These are phyloP conservation scores for Prolemur simus DNA, from an alignment of 2,113 vertebrate species.

Conservation along the genomic window DNA sequence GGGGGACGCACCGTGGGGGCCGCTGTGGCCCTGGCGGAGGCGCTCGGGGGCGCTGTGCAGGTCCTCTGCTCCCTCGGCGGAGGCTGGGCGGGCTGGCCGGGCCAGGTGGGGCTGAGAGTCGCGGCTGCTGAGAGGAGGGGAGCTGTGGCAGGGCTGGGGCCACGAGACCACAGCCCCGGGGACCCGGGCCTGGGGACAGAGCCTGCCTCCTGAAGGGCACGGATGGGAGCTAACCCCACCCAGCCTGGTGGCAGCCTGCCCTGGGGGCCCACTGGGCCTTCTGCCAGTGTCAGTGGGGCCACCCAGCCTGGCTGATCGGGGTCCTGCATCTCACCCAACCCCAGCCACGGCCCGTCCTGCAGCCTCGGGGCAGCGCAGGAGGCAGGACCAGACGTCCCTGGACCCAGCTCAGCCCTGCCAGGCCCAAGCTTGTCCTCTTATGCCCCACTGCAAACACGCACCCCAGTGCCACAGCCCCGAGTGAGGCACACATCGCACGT, in stretches of 20 bases:
- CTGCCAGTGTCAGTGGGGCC: not conserved
- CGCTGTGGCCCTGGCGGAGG: slow-evolving; percentile 81
- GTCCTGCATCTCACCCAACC: rapidly evolving
- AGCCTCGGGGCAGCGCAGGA: too few species aligned
- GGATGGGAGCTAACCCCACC: not conserved
- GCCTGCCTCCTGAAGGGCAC: not conserved
- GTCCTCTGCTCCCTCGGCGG: slow-evolving; percentile 80
- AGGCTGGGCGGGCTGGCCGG: slow-evolving; percentile 57
- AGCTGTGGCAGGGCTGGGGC: not conserved
- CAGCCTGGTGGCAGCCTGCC: not conserved
- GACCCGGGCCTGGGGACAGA: not conserved
- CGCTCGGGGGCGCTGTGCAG: slow-evolving; percentile 81
- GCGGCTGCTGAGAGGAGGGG: not conserved
- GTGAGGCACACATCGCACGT: not conserved
- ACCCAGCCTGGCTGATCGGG: not conserved
- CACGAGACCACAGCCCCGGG: not conserved
- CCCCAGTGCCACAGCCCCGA: not conserved
- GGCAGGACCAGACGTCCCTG: not conserved
- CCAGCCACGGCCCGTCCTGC: rapidly evolving
- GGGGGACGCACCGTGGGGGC: slow-evolving; percentile 68
- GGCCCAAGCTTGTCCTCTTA: not conserved
- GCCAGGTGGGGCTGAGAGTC: slow-evolving; percentile 24
- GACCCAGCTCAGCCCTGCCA: not conserved
- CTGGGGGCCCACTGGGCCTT: too few species aligned
- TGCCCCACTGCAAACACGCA: not conserved